phyloP scores from a whole-genome alignment of 2,113 vertebrate genomes.

The Anhinga rufa region DNA sequence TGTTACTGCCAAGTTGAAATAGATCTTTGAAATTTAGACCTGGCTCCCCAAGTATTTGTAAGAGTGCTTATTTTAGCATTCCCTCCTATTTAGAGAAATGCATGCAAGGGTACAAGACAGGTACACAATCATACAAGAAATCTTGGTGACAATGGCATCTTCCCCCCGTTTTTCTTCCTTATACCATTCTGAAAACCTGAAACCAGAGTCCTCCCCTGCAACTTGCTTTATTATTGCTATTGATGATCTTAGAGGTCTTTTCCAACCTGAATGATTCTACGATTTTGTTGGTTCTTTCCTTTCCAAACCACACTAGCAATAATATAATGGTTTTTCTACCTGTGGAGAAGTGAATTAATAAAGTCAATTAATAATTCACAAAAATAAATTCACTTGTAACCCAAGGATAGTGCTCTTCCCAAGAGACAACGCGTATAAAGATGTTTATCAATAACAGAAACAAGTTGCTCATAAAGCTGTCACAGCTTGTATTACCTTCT shows the following conservation, averaged over 20 bases:
- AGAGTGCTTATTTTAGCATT: background rate
- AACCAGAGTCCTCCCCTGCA: background rate
- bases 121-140: background rate
- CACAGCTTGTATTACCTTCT: background rate
- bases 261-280: no score
- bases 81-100: background rate
- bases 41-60: background rate
- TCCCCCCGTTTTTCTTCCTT: background rate
- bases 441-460: constrained; percentile 45
- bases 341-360: constrained; percentile 44
- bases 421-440: background rate
- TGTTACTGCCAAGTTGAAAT: background rate
- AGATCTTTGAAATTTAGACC: background rate
- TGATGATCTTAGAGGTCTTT: no score
- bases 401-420: constrained; percentile 8
- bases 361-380: constrained; percentile 54
- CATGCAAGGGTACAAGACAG: background rate
- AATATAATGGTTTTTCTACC: background rate
- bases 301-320: background rate
- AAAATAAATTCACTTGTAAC: constrained; percentile 22
- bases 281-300: background rate
- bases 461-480: constrained; percentile 37
- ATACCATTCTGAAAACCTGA: background rate
- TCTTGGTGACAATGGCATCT: background rate
- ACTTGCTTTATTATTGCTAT: background rate